Conservation (phyloP, 2,888 invertebrate species). For the Acanthosoma haemorrhoidale region DNA sequence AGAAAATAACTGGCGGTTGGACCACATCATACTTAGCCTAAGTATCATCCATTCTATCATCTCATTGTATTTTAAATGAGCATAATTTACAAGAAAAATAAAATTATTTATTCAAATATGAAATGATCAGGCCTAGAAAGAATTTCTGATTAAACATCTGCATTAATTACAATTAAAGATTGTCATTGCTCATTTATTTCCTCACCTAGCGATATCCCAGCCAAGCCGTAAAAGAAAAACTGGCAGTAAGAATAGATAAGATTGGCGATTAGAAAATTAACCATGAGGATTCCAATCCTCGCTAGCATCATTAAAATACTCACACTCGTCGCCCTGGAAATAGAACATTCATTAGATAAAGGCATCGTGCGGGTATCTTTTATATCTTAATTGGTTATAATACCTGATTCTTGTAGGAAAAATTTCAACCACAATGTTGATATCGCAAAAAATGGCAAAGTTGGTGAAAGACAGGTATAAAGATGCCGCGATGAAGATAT, state of each 20-base stretch:
- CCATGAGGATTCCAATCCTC: background rate
- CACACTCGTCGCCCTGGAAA: background rate
- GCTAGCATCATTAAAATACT: background rate
- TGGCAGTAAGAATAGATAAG: background rate
- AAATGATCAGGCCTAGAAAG: no score
- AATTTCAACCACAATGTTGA: background rate
- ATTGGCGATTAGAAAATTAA: background rate
- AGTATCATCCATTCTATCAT: no score
- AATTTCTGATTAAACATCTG: no score
- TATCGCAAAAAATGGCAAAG: background rate
- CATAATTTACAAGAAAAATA: no score
- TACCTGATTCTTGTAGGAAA: background rate
- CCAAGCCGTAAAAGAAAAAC: background rate
- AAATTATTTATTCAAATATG: no score
- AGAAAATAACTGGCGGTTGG: no score
- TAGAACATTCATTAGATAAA: background rate
- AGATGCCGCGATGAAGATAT: background rate
- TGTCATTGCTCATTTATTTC: no score
- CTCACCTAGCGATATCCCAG: background rate
- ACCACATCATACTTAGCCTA: no score
- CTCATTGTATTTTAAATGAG: no score
- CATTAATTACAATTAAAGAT: no score
- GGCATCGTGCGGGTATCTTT: no score
- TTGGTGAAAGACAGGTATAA: background rate
- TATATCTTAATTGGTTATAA: background rate